phyloP scores from a whole-genome alignment of 2,797 vertebrate species.

The Malurus leucopterus region DNA sequence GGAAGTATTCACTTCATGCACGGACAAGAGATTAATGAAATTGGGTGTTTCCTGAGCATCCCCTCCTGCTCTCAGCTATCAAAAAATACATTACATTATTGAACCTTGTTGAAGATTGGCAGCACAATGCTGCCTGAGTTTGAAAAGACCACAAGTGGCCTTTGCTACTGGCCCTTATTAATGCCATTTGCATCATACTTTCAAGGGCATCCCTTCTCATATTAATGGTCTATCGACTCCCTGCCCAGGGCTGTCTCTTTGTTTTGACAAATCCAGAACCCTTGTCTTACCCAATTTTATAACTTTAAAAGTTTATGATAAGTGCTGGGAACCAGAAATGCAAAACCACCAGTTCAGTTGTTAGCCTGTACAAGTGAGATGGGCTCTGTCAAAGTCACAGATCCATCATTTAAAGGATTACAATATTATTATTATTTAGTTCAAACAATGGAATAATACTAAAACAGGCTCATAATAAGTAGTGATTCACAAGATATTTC shows the following conservation, averaged over 20 bases:
- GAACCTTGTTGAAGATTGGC: neutral
- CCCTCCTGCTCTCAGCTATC: neutral
- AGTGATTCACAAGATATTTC: neutral
- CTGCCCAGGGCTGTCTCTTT: neutral
- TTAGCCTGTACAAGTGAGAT: neutral
- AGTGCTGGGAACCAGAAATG: neutral
- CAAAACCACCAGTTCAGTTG: neutral
- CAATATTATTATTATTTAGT: neutral
- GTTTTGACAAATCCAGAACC: neutral
- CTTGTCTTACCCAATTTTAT: neutral
- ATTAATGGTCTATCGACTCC: neutral
- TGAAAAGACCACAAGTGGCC: neutral
- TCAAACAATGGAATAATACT: no score
- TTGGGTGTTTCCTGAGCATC: neutral
- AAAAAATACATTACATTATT: neutral
- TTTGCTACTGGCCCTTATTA: neutral
- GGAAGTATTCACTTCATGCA: neutral
- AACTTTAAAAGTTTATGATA: neutral
- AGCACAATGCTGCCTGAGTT: neutral
- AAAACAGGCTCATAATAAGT: neutral
- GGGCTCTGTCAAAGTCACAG: neutral
- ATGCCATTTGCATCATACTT: neutral
- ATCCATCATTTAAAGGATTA: neutral
- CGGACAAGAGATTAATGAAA: neutral
- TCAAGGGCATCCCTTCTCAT: neutral